These are phyloP conservation scores for Zaprionus bogoriensis DNA, from an alignment of 2,888 invertebrate species.

Conservation along the genomic window DNA sequence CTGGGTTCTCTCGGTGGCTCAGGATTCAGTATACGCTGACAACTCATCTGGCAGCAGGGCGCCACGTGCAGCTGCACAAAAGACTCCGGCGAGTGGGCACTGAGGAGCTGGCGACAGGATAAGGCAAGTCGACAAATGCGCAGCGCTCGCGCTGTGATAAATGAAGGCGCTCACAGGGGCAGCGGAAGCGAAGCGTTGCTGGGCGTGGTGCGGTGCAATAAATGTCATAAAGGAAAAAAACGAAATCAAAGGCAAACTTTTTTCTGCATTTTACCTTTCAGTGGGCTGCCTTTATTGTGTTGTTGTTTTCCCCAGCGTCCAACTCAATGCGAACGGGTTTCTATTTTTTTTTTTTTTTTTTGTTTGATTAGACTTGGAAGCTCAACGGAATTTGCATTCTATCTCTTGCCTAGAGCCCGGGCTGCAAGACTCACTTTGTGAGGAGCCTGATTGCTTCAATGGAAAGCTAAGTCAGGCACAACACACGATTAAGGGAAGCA, in stretches of 20 bases:
- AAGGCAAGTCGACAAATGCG: slow-evolving; percentile 69
- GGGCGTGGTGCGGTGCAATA: slow-evolving; percentile 37
- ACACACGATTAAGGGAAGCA: too few species aligned
- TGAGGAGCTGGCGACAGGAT: slow-evolving; percentile 50
- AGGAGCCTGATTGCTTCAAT: too few species aligned
- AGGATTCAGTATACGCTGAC: slow-evolving; percentile 1
- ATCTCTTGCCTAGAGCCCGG: too few species aligned
- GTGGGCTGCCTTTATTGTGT: too few species aligned
- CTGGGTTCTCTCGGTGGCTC: slow-evolving; percentile 7
- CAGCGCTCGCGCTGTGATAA: slow-evolving; percentile 52
- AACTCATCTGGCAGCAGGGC: slow-evolving; percentile 32
- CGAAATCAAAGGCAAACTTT: slow-evolving; percentile 43
- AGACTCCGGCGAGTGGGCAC: slow-evolving; percentile 16
- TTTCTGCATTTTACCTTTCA: slow-evolving; percentile 38
- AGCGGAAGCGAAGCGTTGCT: background rate
- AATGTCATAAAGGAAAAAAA: slow-evolving; percentile 50
- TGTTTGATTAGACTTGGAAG: too few species aligned
- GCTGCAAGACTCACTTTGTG: too few species aligned
- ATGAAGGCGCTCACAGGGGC: slow-evolving; percentile 45
- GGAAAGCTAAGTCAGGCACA: too few species aligned
- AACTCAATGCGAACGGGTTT: too few species aligned
- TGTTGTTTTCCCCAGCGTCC: too few species aligned
- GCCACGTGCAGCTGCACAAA: slow-evolving; percentile 18
- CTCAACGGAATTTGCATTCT: too few species aligned
- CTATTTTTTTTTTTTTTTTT: too few species aligned